Base-by-base conservation (phyloP, 2,888 invertebrate genomes). In the Tholera decimalis region DNA sequence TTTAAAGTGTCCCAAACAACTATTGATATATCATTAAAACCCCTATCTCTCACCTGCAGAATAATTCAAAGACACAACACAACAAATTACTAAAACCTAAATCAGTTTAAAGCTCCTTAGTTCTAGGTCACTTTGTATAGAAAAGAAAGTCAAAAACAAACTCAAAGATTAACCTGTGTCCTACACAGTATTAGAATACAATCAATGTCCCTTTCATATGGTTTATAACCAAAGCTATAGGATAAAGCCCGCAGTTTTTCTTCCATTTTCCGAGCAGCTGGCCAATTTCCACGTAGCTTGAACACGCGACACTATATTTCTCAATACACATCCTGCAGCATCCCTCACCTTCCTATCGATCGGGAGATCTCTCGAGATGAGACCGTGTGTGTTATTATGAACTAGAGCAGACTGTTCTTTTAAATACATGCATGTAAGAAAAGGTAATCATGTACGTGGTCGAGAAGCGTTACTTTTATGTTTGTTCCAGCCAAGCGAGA, bases 271-370 rank as follows among this genome's bases (percentile, higher is more conserved):
- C 46, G 5, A 59, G 7, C 37, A 43, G 41, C 66, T 65, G 71
- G 55, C 33, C 18, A 70, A 50, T 44, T n/a, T 55, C 54, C 50
- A 55, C 70, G 26, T 22, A 22, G 15, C 15, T 26, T 30, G 18
- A 33, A 24, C 30, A 24, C 41, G 11, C 39, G 26, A 55, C 15
- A 24, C 18, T 24, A 30, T 15, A 11, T 13, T 26, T 47, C 20
- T 37, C n/a, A 50, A 39, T 54, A 58, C 22, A 54, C 26, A 43
- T 49, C 33, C 39, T 3, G 9, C 54, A 71, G 54, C 55, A 66
- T 66, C 55, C 37, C 6, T 43, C 30, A 51, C 13, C 18, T 30
- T 49, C 22, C 11, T 26, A 72, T 59, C 18, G 66, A 72, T 66
- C 59, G 24, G 11, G 1, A 39, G 26, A 70, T 53, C 51, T 44